Evolutionary conservation across 2,888 invertebrate species (phyloP), one percentile per base, ranked within the genome.

Genomic region (Ophion slaviceki): DNA sequence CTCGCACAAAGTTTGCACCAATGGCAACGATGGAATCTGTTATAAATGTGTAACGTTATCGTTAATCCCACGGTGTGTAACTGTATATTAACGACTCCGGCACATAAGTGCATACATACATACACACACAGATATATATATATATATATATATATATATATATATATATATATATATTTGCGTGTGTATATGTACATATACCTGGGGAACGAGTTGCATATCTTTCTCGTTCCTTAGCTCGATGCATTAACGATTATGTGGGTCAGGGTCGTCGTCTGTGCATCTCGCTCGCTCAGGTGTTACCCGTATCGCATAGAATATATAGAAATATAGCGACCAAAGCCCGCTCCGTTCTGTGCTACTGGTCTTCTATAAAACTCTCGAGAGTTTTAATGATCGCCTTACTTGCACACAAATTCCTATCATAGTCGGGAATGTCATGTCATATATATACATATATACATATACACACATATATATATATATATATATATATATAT

Each of bases 201-300:
- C 7, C 20, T 72, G n/a, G 14, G 71, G 53, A 82, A 71, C n/a
- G 71, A 82, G 62, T 59, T 79, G 61, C 78, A n/a, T 68, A 72
- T 75, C 78, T 61, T 36, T 70, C 57, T 67, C 40, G 67, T 79
- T 84, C 75, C 64, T 81, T 68, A 20, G 86, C 86, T 87, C 79
- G 89, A 89, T 90, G 90, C 91, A 90, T 91, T 90, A 84, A 87
- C 87, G 88, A 90, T 90, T 91, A 92, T 91, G 88, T 93, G 80
- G 93, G 93, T 93, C 93, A 93, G 92, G 93, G 93, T 92, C 93
- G 92, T 91, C 92, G 88, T 89, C 90, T 88, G 87, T 86, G 89
- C 89, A 89, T 91, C 87, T 88, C 86, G 70, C 90, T 91, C 87
- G 82, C 82, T 83, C 86, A 87, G 84, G 87, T 85, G 87, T 82